A percentile compares a stretch with the other conserved stretches of the same genome.
Conservation (phyloP, 1,140 invertebrate species). For the Caenorhabditis latens region DNA sequence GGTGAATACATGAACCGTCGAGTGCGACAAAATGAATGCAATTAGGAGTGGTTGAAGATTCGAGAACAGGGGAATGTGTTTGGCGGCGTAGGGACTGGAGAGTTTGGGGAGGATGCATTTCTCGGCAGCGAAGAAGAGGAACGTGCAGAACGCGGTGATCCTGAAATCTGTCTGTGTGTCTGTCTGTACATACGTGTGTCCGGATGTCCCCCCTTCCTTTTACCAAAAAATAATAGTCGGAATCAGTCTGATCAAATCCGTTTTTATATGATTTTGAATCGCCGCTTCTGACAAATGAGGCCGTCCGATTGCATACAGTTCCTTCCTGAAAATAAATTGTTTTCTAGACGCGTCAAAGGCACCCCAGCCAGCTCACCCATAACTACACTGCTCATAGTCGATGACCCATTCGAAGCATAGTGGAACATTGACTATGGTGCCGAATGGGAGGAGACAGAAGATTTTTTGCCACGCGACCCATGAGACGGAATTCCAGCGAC, state of each 20-base stretch:
- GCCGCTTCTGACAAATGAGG: not conserved
- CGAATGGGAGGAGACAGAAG: constrained; percentile 57
- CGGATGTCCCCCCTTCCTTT: too few species aligned
- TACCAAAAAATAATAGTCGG: not conserved
- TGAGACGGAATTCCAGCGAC: constrained; percentile 52
- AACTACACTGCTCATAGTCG: constrained; percentile 56
- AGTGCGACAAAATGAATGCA: constrained; percentile 37
- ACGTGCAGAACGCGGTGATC: constrained; percentile 20
- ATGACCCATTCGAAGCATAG: constrained; percentile 57
- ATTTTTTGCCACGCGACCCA: constrained; percentile 61
- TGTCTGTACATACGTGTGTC: too few species aligned
- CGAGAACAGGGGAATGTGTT: constrained; percentile 57
- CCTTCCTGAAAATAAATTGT: constrained; percentile 32
- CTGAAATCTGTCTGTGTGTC: not conserved
- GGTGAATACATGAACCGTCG: constrained; percentile 40
- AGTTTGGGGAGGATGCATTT: constrained; percentile 57
- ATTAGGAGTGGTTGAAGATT: constrained; percentile 58
- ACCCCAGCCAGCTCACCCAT: not conserved
- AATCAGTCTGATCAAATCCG: not conserved
- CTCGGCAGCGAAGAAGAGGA: constrained; percentile 50
- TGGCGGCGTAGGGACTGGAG: constrained; percentile 40
- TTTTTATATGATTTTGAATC: not conserved
- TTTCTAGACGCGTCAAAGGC: not conserved
- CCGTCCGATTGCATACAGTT: constrained; percentile 54
- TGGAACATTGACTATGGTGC: constrained; percentile 55